Conservation (phyloP, 2,888 invertebrate genomes). For the Ophion slaviceki region DNA sequence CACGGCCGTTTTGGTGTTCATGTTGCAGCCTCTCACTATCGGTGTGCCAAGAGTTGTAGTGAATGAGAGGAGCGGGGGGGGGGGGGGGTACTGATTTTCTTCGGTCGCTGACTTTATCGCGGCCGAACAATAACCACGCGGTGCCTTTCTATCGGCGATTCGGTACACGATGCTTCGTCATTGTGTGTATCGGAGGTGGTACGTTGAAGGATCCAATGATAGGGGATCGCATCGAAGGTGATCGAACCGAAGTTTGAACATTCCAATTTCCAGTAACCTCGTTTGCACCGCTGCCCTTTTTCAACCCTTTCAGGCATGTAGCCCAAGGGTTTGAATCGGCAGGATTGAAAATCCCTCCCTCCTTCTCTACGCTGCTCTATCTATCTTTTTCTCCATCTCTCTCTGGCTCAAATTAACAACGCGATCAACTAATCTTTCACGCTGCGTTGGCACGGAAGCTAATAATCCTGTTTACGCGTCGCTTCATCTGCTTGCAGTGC, state of each 20-base stretch:
- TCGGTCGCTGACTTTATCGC: not conserved
- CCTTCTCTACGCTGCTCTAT: not conserved
- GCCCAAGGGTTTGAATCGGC: not conserved
- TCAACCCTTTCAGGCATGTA: not conserved
- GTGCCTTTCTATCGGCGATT: not conserved
- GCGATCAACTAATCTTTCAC: not conserved
- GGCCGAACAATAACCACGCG: not conserved
- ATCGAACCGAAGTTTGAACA: not conserved
- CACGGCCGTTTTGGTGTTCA: not conserved
- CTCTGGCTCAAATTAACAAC: not conserved
- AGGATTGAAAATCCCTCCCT: not conserved
- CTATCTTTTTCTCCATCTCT: not conserved
- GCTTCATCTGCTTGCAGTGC: slow-evolving; percentile 85
- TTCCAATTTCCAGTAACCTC: not conserved
- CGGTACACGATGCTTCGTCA: not conserved
- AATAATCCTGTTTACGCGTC: slow-evolving; percentile 37
- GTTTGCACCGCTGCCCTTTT: not conserved
- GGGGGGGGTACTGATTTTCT: not conserved
- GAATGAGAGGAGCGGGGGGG: too few species aligned
- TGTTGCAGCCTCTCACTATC: not conserved
- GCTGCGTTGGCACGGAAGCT: not conserved
- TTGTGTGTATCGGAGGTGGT: not conserved
- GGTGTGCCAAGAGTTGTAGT: too few species aligned
- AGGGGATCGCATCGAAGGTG: not conserved
- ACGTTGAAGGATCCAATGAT: not conserved